Base-by-base conservation (phyloP, 30 jellyfish, hydroid and myxozoan species). In the Mastigias papua region DNA sequence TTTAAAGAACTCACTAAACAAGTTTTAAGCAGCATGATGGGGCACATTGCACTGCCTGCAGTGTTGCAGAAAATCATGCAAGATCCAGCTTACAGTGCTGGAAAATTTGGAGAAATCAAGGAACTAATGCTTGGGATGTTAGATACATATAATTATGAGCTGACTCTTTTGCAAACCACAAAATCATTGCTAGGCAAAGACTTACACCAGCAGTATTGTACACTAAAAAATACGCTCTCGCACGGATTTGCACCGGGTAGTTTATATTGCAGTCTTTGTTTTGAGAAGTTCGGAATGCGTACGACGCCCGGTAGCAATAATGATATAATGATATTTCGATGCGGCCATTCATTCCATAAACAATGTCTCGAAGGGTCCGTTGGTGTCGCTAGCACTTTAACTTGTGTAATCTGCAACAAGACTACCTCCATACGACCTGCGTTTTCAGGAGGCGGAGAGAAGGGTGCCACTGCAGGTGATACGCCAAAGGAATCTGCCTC, bases 31-130 rank as follows among this genome's bases (percentile, higher is more conserved):
- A 90, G 97, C 91, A 96, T 96, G 99, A 96, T 91, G 98, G 93
- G 98, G 9, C 89, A 78, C 58, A 96, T 96, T 27, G 93, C 99
- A 23, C 68, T 96, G 65, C 98, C 99, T 26, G 97, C 98, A 9
- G 98, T 96, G 28, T 67, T 96, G 48, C 96, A 96, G 92, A 96
- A 90, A 74, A 96, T 96, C 78, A 96, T 96, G 99, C 95, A 91
- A 50, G 97, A 96, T 78, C 98, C 99, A 8, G 91, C 99, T 15
- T 96, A 96, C 84, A 96, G 87, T 73, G 54, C 99, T 9, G 98
- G 99, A 15, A 96, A 96, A 80, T 96, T 96, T 79, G 99, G 99
- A 6, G 99, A 96, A 70, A 96, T 96, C 76, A 90, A 91, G 77
- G 98, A 96, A 60, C 86, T 96, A 27, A 51, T 96, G 23, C 88